Conservation (phyloP, 2,797 vertebrate species). For the Urocyon cinereoargenteus region DNA sequence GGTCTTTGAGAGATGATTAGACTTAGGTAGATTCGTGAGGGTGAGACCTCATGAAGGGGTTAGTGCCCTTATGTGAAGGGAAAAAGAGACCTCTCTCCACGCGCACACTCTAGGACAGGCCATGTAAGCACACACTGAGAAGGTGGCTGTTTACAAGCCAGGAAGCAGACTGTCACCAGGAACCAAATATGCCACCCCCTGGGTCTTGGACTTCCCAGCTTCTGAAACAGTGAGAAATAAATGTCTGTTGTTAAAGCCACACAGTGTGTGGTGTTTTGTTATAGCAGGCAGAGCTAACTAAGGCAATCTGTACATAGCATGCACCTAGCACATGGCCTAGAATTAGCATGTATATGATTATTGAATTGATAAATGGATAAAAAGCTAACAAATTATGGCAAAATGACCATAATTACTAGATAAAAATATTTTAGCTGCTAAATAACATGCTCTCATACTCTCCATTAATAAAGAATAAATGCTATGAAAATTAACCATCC, state of each 20-base stretch:
- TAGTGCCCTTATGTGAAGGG: neutral
- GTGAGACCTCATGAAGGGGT: neutral
- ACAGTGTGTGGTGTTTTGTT: too few relatives aligned
- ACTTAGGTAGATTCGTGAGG: neutral
- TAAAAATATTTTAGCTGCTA: neutral
- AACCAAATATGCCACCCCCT: neutral
- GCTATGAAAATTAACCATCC: neutral
- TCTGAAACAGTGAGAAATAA: neutral
- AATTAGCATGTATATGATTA: neutral
- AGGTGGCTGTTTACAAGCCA: neutral
- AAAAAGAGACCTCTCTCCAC: neutral
- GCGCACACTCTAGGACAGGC: neutral
- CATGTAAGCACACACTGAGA: neutral
- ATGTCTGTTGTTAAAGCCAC: neutral
- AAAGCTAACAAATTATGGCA: neutral
- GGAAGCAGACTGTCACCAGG: neutral
- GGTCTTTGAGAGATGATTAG: neutral
- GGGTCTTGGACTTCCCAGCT: neutral
- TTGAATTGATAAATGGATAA: neutral
- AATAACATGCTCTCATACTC: neutral
- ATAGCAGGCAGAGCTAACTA: neutral
- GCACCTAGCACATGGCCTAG: rapidly evolving
- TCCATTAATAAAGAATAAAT: neutral
- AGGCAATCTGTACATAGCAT: rapidly evolving
- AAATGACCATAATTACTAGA: neutral